phyloP scores from a whole-genome alignment of 2,888 invertebrate species.

The Sinodicranocentrus sp. region DNA sequence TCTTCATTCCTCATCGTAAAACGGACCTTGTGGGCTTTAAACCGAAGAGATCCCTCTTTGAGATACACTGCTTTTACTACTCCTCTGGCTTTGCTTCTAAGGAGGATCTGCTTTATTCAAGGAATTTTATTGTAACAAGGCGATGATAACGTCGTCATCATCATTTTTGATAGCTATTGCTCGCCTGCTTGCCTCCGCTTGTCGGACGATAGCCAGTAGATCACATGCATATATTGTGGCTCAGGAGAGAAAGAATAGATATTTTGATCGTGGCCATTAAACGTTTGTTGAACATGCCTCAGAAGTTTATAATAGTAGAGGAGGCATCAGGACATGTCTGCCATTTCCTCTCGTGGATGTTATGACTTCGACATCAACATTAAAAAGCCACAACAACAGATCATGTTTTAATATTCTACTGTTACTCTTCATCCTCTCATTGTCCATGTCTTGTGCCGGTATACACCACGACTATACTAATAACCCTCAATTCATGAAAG shows the following conservation, averaged over 20 bases:
- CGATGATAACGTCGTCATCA: slow-evolving; percentile 19
- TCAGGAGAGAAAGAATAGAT: not conserved
- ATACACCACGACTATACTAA: too few relatives aligned
- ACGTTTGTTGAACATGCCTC: slow-evolving; percentile 3
- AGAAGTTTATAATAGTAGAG: not conserved
- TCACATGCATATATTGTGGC: not conserved
- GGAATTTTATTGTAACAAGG: slow-evolving; percentile 21
- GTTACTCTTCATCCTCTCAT: too few relatives aligned
- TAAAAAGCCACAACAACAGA: slow-evolving; percentile 26
- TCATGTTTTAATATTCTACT: too few relatives aligned
- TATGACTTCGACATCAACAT: not conserved
- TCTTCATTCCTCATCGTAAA: not conserved
- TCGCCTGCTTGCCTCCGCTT: too few relatives aligned
- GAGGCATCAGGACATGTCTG: not conserved
- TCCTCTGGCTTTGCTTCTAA: not conserved
- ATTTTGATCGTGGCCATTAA: slow-evolving; percentile 14
- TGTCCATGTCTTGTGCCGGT: too few relatives aligned
- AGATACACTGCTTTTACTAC: slow-evolving; percentile 6
- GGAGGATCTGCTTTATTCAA: not conserved
- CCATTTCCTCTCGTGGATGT: not conserved
- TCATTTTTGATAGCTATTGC: not conserved
- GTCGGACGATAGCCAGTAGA: not conserved
- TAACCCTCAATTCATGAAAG: too few relatives aligned
- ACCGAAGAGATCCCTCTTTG: not conserved
- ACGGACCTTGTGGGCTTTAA: slow-evolving; percentile 19